Base-by-base conservation (phyloP, 2,888 invertebrate species). In the Cantharis rustica region DNA sequence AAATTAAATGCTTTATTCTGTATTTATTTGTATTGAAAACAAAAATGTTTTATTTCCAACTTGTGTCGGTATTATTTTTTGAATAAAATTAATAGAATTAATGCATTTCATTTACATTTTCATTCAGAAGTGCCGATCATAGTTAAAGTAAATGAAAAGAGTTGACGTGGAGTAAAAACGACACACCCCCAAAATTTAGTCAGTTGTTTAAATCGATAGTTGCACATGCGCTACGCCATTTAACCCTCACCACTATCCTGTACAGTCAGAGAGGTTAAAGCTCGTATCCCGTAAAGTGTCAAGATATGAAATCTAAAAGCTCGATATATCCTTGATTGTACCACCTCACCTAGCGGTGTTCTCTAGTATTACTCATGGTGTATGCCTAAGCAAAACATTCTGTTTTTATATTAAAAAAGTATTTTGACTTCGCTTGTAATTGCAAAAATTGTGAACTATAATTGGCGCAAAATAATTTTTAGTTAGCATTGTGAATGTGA, bases 271-370 rank as follows among this genome's bases (percentile, higher is more conserved):
- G 75, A 81, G 83, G 79, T 79, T 79, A 81, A 83, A 85, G 84
- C 84, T 83, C 84, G 76, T 79, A 81, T 82, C 81, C 81, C 80
- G 82, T 80, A 82, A 81, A 83, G 82, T 83, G 82, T 77, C 78
- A 73, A 76, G 68, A 73, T 76, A 78, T 63, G 72, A 83, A 84
- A 78, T 78, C 80, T 73, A 80, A 77, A 77, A 82, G 82, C 82
- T 82, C 81, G 80, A 83, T 84, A 81, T 82, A 79, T 81, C 82
- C 78, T 79, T 82, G 85, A 86, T 82, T 84, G 84, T 85, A 84
- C 84, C 64, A 84, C 80, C 79, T 82, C 85, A 85, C 85, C 86
- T 86, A 84, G 85, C 84, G 85, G 85, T 84, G 83, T 82, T 84
- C 80, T 83, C 81, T 83, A 82, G 85, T 82, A 85, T 84, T 83